These are phyloP conservation scores for Drosophila anomelani DNA, from an alignment of 2,888 invertebrate species.

Conservation along the genomic window DNA sequence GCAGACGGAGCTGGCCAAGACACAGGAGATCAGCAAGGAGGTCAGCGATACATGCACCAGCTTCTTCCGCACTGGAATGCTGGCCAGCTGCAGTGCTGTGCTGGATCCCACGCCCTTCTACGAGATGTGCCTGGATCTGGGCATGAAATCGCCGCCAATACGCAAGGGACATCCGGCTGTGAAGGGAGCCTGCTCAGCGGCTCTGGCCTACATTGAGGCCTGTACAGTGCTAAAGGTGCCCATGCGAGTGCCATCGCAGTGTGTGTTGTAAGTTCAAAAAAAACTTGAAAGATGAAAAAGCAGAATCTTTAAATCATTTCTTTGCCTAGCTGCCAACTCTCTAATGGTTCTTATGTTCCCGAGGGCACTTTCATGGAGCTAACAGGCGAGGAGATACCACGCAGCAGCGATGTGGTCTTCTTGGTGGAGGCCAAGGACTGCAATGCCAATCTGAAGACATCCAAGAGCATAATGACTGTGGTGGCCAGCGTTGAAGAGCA, in stretches of 20 bases:
- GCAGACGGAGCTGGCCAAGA: conserved; percentile 43
- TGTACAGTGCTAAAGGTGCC: conserved; percentile 91
- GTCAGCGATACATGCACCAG: conserved; percentile 86
- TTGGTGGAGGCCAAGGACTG: conserved; percentile 94
- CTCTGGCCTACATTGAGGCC: conserved; percentile 92
- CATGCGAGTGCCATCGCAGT: conserved; percentile 91
- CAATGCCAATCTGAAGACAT: conserved; percentile 89
- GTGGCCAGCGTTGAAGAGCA: conserved; percentile 89
- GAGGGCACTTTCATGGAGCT: conserved; percentile 91
- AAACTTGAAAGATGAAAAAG: no score
- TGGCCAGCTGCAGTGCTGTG: conserved; percentile 89
- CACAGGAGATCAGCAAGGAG: conserved; percentile 19
- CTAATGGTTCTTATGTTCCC: conserved; percentile 88
- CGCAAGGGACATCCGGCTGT: conserved; percentile 78
- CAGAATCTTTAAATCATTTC: neutral
- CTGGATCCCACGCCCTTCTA: conserved; percentile 88
- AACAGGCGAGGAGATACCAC: conserved; percentile 86
- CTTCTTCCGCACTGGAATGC: conserved; percentile 89
- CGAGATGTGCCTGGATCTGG: conserved; percentile 87
- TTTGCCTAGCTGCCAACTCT: conserved; percentile 88
- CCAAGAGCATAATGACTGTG: conserved; percentile 89
- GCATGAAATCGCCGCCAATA: conserved; percentile 81
- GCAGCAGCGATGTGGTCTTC: conserved; percentile 94
- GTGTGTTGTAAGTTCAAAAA: conserved; percentile 88
- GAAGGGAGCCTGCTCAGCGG: conserved; percentile 89